Evolutionary conservation across 2,888 invertebrate genomes (phyloP).

Genomic region (Leptopilina myrica): DNA sequence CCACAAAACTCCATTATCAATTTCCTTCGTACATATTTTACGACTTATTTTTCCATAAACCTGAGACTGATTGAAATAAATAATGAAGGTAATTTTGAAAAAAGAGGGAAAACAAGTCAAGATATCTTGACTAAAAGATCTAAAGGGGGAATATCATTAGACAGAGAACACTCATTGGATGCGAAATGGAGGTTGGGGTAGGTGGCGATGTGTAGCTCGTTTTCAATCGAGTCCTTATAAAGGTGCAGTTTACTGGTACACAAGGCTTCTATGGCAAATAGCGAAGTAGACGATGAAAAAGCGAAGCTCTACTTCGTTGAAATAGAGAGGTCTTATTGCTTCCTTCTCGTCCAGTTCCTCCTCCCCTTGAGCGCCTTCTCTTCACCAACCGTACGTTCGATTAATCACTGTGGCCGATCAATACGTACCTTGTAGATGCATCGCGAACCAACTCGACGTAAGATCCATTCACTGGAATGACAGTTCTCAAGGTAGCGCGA

Average conservation of each 20-base stretch:
- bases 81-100: conserved; percentile 8
- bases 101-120: not conserved
- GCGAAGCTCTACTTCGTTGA: conserved; percentile 38
- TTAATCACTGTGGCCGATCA: conserved; percentile 40
- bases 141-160: conserved; percentile 41
- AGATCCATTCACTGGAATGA: conserved; percentile 32
- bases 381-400: conserved; percentile 23
- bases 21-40: conserved; percentile 3
- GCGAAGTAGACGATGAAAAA: conserved; percentile 45
- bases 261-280: conserved; percentile 47
- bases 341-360: conserved; percentile 36
- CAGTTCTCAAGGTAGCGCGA: conserved; percentile 31
- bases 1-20: not conserved
- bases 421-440: conserved; percentile 38
- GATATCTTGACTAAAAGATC: conserved; percentile 46
- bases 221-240: conserved; percentile 70
- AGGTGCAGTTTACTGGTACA: conserved; percentile 59
- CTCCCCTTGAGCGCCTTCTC: not conserved
- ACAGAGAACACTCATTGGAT: conserved; percentile 49
- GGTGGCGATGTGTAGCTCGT: conserved; percentile 53
- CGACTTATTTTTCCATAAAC: conserved; percentile 13
- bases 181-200: conserved; percentile 44
- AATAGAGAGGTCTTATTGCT: conserved; percentile 44
- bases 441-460: conserved; percentile 36
- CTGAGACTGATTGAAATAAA: conserved; percentile 25